Evolutionary conservation across 2,113 vertebrate genomes (phyloP), one percentile per base, ranked within the genome.

Genomic region (Pelobates fuscus): DNA sequence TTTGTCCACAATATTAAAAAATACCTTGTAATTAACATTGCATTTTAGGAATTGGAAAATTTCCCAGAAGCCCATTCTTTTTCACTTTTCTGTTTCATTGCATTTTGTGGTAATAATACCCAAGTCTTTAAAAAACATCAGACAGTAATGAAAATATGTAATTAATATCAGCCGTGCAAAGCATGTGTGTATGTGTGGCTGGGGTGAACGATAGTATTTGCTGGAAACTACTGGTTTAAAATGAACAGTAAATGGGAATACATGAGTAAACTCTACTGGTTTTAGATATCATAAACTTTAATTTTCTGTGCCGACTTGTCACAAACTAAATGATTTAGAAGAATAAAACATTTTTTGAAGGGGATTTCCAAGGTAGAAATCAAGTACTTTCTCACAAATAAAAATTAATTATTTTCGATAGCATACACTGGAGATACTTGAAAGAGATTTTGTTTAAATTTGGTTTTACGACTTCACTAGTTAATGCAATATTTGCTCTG

Each of bases 31-130:
- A 92, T 93, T 91, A 93, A 92, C 90, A 91, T 87, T 88, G 89
- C 89, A 88, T 92, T 93, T 93, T 89, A 92, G 90, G 88, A 91
- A 92, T 91, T 93, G 91, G 91, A 92, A 92, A 92, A 89, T 92
- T 92, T 93, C 91, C 91, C 91, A 93, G 91, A 92, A 93, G 89
- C 88, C 91, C 89, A 91, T 92, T 92, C 91, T 92, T 90, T 90
- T 76, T 82, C 82, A 81, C 84, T 90, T 89, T 91, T 87, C 88
- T 89, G 84, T 92, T 92, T 93, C 91, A 92, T 91, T 92, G 92
- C 90, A 90, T 90, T 93, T 92, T 88, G 89, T 88, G 88, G 88
- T 90, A 93, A 93, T 93, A 91, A 92, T 91, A 91, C 89, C 90
- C 88, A 91, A 92, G 90, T 87, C 87, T 89, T 86, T 91, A 91